Conservation (phyloP, 37 sponge, comb jelly and placozoan genomes). For the Theonella swinhoei region DNA sequence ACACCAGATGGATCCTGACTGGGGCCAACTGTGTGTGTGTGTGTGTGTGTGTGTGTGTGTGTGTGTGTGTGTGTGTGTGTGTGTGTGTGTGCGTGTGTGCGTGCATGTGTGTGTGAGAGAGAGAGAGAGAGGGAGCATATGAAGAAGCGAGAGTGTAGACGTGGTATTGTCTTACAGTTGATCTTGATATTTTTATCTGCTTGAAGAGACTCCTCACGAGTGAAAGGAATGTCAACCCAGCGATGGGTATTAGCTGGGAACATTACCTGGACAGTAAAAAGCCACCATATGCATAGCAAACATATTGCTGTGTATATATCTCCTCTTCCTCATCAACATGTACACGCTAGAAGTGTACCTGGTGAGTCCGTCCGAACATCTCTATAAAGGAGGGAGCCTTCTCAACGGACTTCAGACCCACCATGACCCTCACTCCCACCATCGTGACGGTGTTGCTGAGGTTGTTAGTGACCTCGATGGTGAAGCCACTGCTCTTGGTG, state of each 20-base stretch:
- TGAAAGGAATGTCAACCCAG: slow-evolving; percentile 90
- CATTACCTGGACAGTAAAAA: not conserved
- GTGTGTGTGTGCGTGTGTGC: slow-evolving; percentile 8
- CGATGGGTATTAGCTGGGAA: slow-evolving; percentile 46
- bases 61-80: slow-evolving; percentile 11
- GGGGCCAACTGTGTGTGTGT: slow-evolving; percentile 75
- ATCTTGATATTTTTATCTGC: slow-evolving; percentile 77
- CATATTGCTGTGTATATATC: not conserved
- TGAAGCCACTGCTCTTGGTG: slow-evolving; percentile 79
- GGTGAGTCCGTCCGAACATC: slow-evolving; percentile 66
- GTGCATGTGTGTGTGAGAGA: too few species aligned
- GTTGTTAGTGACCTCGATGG: slow-evolving; percentile 73
- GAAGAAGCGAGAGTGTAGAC: slow-evolving; percentile 1
- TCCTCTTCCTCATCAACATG: too few species aligned
- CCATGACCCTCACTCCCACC: slow-evolving; percentile 75
- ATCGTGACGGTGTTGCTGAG: slow-evolving; percentile 47
- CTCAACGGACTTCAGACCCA: slow-evolving; percentile 71
- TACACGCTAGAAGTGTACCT: not conserved
- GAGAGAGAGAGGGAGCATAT: too few species aligned
- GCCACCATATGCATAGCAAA: not conserved
- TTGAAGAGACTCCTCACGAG: slow-evolving; percentile 79
- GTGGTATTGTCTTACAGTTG: slow-evolving; percentile 50
- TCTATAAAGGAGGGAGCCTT: slow-evolving; percentile 77
- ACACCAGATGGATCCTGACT: slow-evolving; percentile 79
- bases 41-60: slow-evolving; percentile 11